phyloP scores from a whole-genome alignment of 2,888 invertebrate genomes.

The Timandra comae region DNA sequence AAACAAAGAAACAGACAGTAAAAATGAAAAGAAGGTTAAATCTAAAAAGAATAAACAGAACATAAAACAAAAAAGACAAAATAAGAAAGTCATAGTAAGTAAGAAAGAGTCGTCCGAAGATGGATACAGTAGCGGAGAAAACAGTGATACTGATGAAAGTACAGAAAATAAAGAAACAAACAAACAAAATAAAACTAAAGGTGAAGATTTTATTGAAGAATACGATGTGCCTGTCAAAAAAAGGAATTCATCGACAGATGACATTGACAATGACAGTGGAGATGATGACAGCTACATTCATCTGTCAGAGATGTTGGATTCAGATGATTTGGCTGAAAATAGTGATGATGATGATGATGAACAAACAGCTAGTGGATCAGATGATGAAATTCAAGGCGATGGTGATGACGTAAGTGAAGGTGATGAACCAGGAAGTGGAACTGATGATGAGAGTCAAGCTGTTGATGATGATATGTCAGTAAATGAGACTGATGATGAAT shows the following conservation, averaged over 20 bases:
- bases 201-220: constrained; percentile 54
- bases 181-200: constrained; percentile 13
- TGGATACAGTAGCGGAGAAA: constrained; percentile 51
- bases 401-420: constrained; percentile 14
- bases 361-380: constrained; percentile 9
- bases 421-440: constrained; percentile 23
- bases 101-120: constrained; percentile 57
- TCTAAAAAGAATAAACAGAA: constrained; percentile 26
- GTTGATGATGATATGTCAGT: constrained; percentile 18
- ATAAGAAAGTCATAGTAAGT: no score
- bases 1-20: constrained; percentile 21
- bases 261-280: constrained; percentile 50
- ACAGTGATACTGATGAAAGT: constrained; percentile 19
- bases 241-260: constrained; percentile 41
- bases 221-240: constrained; percentile 53
- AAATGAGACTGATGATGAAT: constrained; percentile 13
- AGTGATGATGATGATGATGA: constrained; percentile 23
- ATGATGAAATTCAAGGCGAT: constrained; percentile 25
- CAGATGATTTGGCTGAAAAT: constrained; percentile 47
- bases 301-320: constrained; percentile 57
- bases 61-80: constrained; percentile 12
- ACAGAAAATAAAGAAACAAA: constrained; percentile 15
- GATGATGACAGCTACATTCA: constrained; percentile 54
- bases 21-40: constrained; percentile 14
- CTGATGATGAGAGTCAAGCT: constrained; percentile 13